phyloP scores from a whole-genome alignment of 2,888 invertebrate genomes.

The Nephrotoma appendiculata region DNA sequence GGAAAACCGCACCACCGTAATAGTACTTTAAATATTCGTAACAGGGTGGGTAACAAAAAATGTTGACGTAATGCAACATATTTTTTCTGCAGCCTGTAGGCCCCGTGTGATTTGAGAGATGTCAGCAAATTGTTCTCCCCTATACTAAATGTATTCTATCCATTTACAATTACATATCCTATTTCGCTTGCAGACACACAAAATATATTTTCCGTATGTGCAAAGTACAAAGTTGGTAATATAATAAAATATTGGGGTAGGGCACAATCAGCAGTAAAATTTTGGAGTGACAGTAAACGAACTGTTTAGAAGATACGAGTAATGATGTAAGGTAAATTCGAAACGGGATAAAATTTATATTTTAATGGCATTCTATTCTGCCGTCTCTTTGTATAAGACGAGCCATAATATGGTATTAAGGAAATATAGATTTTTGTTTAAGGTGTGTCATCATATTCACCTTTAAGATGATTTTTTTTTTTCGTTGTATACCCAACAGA shows the following conservation, averaged over 20 bases:
- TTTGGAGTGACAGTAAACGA: neutral
- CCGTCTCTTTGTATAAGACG: neutral
- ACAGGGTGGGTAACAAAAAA: neutral
- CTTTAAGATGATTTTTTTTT: neutral
- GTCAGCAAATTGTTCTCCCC: neutral
- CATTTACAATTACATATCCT: neutral
- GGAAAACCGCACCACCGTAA: neutral
- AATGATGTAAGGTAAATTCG: neutral
- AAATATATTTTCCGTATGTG: neutral
- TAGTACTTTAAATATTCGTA: neutral
- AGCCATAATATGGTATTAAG: neutral
- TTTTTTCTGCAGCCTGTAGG: too few relatives aligned
- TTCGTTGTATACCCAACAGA: neutral
- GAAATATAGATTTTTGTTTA: neutral
- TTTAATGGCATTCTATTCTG: neutral
- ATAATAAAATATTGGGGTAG: neutral
- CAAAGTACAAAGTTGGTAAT: neutral
- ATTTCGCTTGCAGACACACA: neutral
- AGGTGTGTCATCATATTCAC: neutral
- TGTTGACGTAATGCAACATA: too few relatives aligned
- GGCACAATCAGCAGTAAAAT: neutral
- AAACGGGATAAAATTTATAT: neutral
- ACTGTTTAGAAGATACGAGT: neutral
- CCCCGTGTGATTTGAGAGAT: neutral
- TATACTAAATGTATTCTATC: neutral